phyloP scores from a whole-genome alignment of 2,797 vertebrate species.

The Spinibarbus caldwelli region DNA sequence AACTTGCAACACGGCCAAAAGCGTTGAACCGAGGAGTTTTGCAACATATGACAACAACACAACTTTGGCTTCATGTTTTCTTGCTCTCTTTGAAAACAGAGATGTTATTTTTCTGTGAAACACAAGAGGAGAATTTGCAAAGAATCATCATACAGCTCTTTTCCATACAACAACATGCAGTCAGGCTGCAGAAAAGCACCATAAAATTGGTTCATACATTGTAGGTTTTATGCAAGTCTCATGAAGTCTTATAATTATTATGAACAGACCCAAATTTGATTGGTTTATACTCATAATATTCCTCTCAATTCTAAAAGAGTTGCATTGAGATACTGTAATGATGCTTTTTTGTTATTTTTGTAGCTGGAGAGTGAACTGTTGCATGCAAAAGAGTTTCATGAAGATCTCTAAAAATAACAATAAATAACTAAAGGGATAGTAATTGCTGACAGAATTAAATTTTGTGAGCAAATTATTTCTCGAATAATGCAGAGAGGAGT shows the following conservation, averaged over 20 bases:
- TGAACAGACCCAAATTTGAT: background rate
- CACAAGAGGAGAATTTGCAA: slow-evolving; percentile 17
- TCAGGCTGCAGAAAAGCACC: background rate
- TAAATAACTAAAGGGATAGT: background rate
- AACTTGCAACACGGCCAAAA: slow-evolving; percentile 22
- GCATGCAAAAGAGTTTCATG: background rate
- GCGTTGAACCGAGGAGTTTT: background rate
- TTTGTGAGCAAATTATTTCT: background rate
- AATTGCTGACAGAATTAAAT: background rate
- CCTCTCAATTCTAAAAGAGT: background rate
- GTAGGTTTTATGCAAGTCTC: background rate
- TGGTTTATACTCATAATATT: background rate
- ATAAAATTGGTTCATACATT: too few relatives aligned
- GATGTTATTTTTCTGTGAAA: slow-evolving; percentile 11
- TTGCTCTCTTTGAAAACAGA: background rate
- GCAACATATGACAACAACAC: background rate
- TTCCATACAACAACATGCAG: background rate
- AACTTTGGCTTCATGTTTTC: background rate
- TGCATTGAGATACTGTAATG: background rate
- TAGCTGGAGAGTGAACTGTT: background rate
- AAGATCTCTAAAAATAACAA: background rate
- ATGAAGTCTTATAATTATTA: too few relatives aligned
- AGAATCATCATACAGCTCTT: slow-evolving; percentile 22
- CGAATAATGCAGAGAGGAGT: background rate
- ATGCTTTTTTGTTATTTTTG: background rate